Evolutionary conservation across 2,113 vertebrate genomes (phyloP), one percentile per base, ranked within the genome.

Genomic region (Paratilapia polleni): DNA sequence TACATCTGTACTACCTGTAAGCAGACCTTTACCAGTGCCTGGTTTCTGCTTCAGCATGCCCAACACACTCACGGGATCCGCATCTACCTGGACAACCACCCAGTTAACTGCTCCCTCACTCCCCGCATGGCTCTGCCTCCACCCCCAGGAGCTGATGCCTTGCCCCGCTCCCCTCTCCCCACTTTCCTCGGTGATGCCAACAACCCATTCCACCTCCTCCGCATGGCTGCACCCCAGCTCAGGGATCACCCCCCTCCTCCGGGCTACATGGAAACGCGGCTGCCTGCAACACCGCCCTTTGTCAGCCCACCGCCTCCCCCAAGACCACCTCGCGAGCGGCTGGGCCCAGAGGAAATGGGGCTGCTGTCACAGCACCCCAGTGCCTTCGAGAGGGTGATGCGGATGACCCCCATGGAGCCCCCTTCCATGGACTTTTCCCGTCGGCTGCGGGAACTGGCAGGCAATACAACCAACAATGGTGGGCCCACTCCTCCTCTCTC

Each of bases 1-100:
- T 99, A 99, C 96, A 99, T 99, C 96, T 99, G 98, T 97, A 99
- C 98, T 90, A 98, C 98, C 91, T 99, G 98, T 95, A 99, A 99
- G 96, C 98, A 99, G 96, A 98, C 97, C 91, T 99, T 99, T 96
- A 97, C 93, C 97, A 99, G 98, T 87, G 98, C 98, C 94, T 99
- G 98, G 98, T 99, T 99, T 95, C 97, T 99, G 96, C 98, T 99
- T 91, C 98, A 99, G 94, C 98, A 99, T 86, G 98, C 98, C 89
- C 98, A 99, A 96, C 97, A 99, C 96, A 99, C 96, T 68, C 98
- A 99, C 26, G 98, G 98, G 93, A 99, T 99, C 94, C 97, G 98
- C 91, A 99, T 99, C 96, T 99, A 99, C 97, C 96, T 99, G 96
- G 98, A 99, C 97, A 97, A 97, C 68, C 97, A 97, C 92, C 97